phyloP scores from a whole-genome alignment of 1,140 invertebrate genomes.

The Platorchestia sp. region DNA sequence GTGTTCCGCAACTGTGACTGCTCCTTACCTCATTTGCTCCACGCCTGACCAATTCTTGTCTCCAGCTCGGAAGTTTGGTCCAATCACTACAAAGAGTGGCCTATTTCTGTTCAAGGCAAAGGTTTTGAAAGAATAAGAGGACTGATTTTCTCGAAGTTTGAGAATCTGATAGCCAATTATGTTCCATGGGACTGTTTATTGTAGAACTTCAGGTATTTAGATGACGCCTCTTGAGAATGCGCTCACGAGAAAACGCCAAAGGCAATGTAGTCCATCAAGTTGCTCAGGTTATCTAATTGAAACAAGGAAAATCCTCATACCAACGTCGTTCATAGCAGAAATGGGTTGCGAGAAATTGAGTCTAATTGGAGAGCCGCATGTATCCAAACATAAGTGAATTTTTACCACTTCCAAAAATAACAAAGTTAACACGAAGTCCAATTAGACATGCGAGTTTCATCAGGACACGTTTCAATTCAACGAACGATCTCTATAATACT shows the following conservation, averaged over 20 bases:
- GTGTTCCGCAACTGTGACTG: background rate
- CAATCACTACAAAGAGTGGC: background rate
- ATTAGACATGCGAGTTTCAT: too few relatives aligned
- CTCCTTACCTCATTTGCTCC: background rate
- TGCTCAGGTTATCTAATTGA: background rate
- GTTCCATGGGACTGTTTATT: background rate
- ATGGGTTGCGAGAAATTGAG: background rate
- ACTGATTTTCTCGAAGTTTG: background rate
- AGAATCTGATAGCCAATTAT: background rate
- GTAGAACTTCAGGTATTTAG: background rate
- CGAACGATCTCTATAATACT: too few relatives aligned
- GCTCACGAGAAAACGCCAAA: background rate
- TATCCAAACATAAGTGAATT: too few relatives aligned
- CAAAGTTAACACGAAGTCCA: too few relatives aligned
- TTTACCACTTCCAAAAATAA: background rate
- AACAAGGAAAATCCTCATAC: background rate
- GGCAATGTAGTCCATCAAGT: background rate
- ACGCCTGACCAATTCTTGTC: background rate
- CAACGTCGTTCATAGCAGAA: background rate
- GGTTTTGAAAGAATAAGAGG: background rate
- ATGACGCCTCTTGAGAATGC: background rate
- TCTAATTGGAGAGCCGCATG: background rate
- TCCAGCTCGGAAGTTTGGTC: background rate
- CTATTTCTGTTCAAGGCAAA: background rate
- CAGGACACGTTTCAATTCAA: too few relatives aligned